These are phyloP conservation scores for Camptogramma bilineatum DNA, from an alignment of 2,888 invertebrate genomes.

Conservation along the genomic window DNA sequence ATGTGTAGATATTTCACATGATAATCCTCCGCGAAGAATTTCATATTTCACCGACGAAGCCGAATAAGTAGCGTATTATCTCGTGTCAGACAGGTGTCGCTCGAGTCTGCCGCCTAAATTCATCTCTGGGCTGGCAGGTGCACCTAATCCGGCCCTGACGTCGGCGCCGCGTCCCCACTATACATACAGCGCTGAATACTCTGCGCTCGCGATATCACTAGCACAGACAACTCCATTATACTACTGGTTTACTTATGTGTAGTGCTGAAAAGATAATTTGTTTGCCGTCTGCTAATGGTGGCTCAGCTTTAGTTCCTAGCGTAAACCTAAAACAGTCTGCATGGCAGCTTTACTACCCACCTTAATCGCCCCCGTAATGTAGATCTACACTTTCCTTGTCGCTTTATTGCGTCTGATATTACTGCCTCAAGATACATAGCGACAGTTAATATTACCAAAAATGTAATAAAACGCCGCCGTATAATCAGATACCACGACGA, in stretches of 20 bases:
- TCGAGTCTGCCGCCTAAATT: constrained; percentile 74
- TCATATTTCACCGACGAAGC: constrained; percentile 78
- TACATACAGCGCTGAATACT: constrained; percentile 54
- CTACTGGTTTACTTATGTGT: constrained; percentile 39
- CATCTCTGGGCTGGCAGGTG: constrained; percentile 76
- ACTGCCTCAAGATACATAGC: constrained; percentile 42
- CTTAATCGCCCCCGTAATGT: constrained; percentile 41
- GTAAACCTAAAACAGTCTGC: constrained; percentile 35
- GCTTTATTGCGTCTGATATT: constrained; percentile 42
- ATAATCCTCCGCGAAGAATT: constrained; percentile 72
- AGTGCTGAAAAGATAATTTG: constrained; percentile 45
- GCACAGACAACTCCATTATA: constrained; percentile 54
- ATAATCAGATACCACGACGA: constrained; percentile 43
- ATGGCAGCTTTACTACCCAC: constrained; percentile 37
- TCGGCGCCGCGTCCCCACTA: constrained; percentile 54
- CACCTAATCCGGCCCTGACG: constrained; percentile 74
- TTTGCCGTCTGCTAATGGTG: constrained; percentile 40
- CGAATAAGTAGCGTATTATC: constrained; percentile 79
- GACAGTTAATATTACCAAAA: constrained; percentile 46
- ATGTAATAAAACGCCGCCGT: constrained; percentile 43
- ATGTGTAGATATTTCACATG: constrained; percentile 53
- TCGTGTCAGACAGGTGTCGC: constrained; percentile 80
- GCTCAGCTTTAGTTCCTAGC: constrained; percentile 31
- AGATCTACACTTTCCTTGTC: constrained; percentile 36
- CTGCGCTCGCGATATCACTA: constrained; percentile 53